These are phyloP conservation scores for Aphodius sticticus DNA, from an alignment of 2,888 invertebrate species.

Conservation along the genomic window DNA sequence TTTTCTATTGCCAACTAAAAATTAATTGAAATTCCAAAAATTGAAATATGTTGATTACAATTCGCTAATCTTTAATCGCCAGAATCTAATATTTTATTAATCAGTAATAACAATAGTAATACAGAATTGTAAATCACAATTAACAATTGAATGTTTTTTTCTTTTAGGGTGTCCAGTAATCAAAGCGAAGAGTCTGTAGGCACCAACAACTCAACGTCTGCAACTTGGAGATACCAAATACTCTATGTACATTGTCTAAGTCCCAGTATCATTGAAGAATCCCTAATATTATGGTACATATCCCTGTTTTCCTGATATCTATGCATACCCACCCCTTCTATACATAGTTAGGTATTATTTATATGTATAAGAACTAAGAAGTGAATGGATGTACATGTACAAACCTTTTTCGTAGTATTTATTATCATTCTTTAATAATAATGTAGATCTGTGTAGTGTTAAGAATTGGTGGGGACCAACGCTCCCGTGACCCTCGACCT, in stretches of 20 bases:
- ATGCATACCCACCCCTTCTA: slow-evolving; percentile 14
- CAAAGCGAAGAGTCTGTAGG: slow-evolving; percentile 42
- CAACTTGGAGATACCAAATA: slow-evolving; percentile 33
- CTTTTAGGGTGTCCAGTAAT: slow-evolving; percentile 47
- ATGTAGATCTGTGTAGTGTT: slow-evolving; percentile 17
- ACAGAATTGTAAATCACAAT: not conserved
- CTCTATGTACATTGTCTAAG: slow-evolving; percentile 10
- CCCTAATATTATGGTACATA: not conserved
- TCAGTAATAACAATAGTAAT: too few relatives aligned
- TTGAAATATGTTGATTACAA: too few relatives aligned
- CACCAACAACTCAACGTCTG: slow-evolving; percentile 7
- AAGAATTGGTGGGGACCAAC: slow-evolving; percentile 14
- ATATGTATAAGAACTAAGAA: slow-evolving; percentile 9
- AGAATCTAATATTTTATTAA: too few relatives aligned
- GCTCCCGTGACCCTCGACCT: slow-evolving; percentile 7
- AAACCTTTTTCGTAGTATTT: slow-evolving; percentile 20
- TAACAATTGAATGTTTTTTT: slow-evolving; percentile 25
- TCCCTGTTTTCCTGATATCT: slow-evolving; percentile 11
- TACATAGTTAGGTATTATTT: slow-evolving; percentile 9
- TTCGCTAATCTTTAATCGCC: too few relatives aligned
- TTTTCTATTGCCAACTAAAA: too few relatives aligned
- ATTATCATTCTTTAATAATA: slow-evolving; percentile 7
- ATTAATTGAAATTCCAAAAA: too few relatives aligned
- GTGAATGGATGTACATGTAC: slow-evolving; percentile 17
- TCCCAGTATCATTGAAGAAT: slow-evolving; percentile 7